Base-by-base conservation (phyloP, 2,113 vertebrate genomes). In the Chloropsis cyanopogon region DNA sequence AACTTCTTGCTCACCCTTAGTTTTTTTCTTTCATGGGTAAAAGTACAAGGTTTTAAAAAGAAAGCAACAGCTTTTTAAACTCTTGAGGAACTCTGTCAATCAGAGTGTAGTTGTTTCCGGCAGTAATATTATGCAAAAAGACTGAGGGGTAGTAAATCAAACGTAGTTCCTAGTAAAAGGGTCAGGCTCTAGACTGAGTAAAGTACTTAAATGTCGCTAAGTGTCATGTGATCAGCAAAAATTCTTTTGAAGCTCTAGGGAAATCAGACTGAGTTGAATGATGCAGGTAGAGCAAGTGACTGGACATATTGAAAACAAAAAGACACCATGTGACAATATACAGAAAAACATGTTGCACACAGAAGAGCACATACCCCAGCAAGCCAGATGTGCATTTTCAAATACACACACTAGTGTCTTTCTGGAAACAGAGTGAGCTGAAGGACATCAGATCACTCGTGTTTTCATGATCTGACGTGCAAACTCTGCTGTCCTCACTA, bases 361-460 rank as follows among this genome's bases (percentile, higher is more conserved):
- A 57, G 14, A 54, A 70, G 14, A 33, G 24, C 18, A 39, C 10
- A 5, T 14, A 64, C 1, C 4, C 33, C 15, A 60, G 61, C 10
- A 75, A 82, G 50, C 5, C 44, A n/a, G 5, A 52, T 1, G 0
- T 61, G 14, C 5, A 33, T 64, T 81, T 88, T 69, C 33, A 60
- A 71, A 39, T 10, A 37, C 12, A 28, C 15, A 47, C 6, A 16
- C 16, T 8, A 29, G 2, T 28, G 39, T 59, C 25, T 39, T 73
- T 54, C 44, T 68, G 35, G 41, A 86, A 76, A 76, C 9, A 66
- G 12, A 42, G 21, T 47, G 35, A 76, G 44, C 13, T 70, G 53
- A 83, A 66, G 22, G 2, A 15, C 29, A n/a, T 4, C 29, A 50
- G 11, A 4, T 65, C 46, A 41, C 4, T 31, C 0, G 0, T 10